These are phyloP conservation scores for Accipiter cooperii DNA, from an alignment of 2,113 vertebrate genomes.

Conservation along the genomic window DNA sequence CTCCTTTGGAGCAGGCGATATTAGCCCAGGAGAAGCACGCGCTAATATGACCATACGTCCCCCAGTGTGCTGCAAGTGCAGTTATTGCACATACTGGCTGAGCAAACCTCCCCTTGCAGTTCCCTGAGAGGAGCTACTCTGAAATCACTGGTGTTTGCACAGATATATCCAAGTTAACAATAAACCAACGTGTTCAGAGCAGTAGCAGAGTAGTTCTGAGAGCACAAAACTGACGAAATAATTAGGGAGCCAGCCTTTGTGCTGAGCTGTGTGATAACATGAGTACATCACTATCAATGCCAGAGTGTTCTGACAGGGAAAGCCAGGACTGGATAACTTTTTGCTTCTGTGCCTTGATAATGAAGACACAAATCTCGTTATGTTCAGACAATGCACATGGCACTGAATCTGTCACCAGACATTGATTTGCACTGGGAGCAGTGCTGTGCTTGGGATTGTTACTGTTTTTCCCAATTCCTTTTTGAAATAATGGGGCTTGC, in stretches of 20 bases:
- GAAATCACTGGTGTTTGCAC: background rate
- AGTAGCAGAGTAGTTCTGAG: background rate
- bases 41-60: background rate
- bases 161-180: background rate
- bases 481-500: background rate
- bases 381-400: background rate
- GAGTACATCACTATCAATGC: background rate
- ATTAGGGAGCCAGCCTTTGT: background rate
- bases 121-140: background rate
- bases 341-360: background rate
- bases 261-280: background rate
- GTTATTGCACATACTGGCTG: background rate
- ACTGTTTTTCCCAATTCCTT: background rate
- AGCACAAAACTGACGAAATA: background rate
- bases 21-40: background rate
- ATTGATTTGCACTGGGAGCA: background rate
- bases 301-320: background rate
- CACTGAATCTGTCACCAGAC: background rate
- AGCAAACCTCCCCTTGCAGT: background rate
- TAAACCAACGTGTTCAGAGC: background rate
- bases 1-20: background rate
- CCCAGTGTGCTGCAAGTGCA: fast-evolving
- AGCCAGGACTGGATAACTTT: background rate
- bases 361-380: background rate
- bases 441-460: background rate